A percentile compares a stretch with the other conserved stretches of the same genome.
Conservation (phyloP, 2,888 invertebrate genomes). For the Eupithecia centaureata region DNA sequence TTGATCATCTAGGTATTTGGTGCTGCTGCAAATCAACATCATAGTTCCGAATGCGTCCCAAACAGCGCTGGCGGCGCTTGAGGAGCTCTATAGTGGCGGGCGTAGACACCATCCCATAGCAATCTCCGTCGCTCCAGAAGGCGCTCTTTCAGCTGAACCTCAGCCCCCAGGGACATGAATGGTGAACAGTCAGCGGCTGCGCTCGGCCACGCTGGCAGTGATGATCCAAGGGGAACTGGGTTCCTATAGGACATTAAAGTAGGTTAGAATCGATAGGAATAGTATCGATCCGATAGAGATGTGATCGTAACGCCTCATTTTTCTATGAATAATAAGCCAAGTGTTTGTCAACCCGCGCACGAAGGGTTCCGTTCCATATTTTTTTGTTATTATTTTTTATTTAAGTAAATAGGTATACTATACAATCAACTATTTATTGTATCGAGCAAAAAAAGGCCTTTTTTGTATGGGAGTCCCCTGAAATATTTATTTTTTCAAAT, state of each 20-base stretch:
- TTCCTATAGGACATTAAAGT: constrained; percentile 45
- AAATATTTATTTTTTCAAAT: too few relatives aligned
- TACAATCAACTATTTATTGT: too few relatives aligned
- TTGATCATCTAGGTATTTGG: too few relatives aligned
- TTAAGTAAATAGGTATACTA: too few relatives aligned
- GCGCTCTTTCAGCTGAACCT: constrained; percentile 44
- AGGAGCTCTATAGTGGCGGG: constrained; percentile 51
- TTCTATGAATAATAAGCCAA: too few relatives aligned
- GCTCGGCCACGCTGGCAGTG: constrained; percentile 52
- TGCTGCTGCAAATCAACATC: too few relatives aligned
- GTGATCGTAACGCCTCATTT: too few relatives aligned
- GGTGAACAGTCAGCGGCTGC: constrained; percentile 47
- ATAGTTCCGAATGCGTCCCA: neutral
- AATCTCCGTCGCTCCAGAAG: constrained; percentile 44
- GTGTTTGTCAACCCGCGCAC: too few relatives aligned
- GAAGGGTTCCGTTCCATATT: too few relatives aligned
- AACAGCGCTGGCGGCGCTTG: neutral
- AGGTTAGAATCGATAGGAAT: neutral
- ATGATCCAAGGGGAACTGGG: constrained; percentile 50
- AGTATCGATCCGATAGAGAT: neutral
- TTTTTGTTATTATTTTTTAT: too few relatives aligned
- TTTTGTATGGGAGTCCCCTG: too few relatives aligned
- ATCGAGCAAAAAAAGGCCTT: too few relatives aligned
- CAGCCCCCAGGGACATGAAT: constrained; percentile 51
- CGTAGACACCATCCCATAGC: constrained; percentile 61